Conservation (phyloP, 2,888 invertebrate genomes). For the Chymomyza procnemis region DNA sequence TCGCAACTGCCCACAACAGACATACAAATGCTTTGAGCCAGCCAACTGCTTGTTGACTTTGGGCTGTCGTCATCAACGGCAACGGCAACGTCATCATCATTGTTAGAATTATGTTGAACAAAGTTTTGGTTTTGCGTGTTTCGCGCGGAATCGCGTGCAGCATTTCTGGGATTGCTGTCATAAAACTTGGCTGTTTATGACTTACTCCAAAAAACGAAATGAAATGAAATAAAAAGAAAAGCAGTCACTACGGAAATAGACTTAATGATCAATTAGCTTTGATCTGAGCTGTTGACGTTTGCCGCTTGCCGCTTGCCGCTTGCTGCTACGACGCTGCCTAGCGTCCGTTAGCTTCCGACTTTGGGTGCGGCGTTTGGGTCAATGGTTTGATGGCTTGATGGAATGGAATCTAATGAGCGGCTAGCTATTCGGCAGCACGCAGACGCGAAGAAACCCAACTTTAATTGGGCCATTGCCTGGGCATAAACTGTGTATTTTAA, state of each 20-base stretch:
- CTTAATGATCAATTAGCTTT: conserved; percentile 71
- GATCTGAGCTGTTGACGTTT: conserved; percentile 32
- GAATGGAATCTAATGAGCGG: conserved; percentile 51
- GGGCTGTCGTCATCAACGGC: conserved; percentile 1
- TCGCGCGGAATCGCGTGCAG: conserved; percentile 55
- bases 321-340: not conserved
- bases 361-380: conserved; percentile 41
- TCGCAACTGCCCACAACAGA: conserved; percentile 6
- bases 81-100: not conserved
- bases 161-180: conserved; percentile 44
- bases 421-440: conserved; percentile 59
- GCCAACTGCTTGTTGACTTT: not conserved
- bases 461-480: conserved; percentile 62
- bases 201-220: conserved; percentile 48
- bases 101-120: not conserved
- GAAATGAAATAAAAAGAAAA: conserved; percentile 13
- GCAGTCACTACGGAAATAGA: conserved; percentile 61
- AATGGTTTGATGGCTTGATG: conserved; percentile 13
- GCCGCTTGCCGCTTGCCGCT: too few relatives aligned
- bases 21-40: not conserved
- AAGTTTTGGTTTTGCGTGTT: conserved; percentile 3
- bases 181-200: conserved; percentile 66
- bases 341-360: conserved; percentile 62
- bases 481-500: conserved; percentile 71
- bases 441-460: conserved; percentile 35